phyloP scores from a whole-genome alignment of 2,113 vertebrate species.

The Gobiocypris rarus region DNA sequence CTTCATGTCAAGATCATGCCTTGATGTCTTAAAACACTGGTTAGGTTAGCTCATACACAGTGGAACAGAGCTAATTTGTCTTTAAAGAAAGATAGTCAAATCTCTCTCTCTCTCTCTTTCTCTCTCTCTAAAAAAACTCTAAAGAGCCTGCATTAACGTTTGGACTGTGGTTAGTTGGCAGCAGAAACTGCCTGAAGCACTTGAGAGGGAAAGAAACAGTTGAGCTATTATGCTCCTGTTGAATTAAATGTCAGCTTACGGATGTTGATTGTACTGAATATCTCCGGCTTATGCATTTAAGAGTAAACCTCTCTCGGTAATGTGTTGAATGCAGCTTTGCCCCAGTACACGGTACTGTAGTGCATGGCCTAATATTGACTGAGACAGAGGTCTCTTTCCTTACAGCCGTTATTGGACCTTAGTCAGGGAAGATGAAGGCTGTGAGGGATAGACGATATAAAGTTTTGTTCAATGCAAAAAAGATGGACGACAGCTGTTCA shows the following conservation, averaged over 20 bases:
- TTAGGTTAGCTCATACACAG: neutral
- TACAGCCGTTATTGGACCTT: neutral
- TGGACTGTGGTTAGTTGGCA: neutral
- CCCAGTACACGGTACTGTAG: neutral
- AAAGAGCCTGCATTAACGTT: neutral
- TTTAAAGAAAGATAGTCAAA: neutral
- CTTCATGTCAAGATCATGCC: neutral
- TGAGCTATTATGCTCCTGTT: constrained; percentile 44
- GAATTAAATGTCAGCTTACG: constrained; percentile 59
- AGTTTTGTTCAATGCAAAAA: no score
- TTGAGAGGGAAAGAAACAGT: constrained; percentile 40
- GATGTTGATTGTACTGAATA: constrained; percentile 55
- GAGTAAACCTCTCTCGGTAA: constrained; percentile 40
- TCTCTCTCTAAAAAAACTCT: neutral
- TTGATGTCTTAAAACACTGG: neutral
- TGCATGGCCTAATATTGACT: neutral
- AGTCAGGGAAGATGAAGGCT: no score
- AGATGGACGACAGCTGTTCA: no score
- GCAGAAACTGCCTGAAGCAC: constrained; percentile 30
- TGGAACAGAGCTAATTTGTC: neutral
- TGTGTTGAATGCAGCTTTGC: neutral
- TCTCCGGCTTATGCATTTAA: constrained; percentile 48
- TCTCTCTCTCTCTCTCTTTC: neutral
- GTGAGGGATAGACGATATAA: no score
- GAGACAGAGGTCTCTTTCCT: neutral